Base-by-base conservation (phyloP, 2,888 invertebrate species). In the Scelioninae gen. 1 region DNA sequence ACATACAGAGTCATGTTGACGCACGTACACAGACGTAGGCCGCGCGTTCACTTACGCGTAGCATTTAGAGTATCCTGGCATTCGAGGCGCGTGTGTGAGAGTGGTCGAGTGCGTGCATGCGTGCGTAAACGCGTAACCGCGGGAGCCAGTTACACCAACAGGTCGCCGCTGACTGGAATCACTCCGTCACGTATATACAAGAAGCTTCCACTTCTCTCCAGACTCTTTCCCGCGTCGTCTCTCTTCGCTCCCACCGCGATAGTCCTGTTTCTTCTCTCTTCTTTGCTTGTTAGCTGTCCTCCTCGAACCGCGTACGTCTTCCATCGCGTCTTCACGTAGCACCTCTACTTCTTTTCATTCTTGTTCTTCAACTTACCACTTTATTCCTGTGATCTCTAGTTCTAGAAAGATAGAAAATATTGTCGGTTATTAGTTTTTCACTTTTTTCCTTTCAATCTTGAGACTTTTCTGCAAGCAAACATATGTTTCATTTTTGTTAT, bases 101-200 rank as follows among this genome's bases (percentile, higher is more conserved):
- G 71, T 78, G 78, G 68, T 29, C 32, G 53, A 45, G 77, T 82
- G 74, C 38, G 53, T 81, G 76, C 38, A 53, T 58, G 83, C 75
- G 82, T 84, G 82, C 76, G 83, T 83, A 74, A 83, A 84, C 88
- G 89, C 89, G 89, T 89, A 89, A 89, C 85, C 85, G 88, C 89
- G 89, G 89, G 87, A 89, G 89, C 89, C 85, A 86, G 87, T 87
- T 87, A 84, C 86, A 86, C 88, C 88, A 88, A 89, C 88, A 88
- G 88, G 89, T 89, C 88, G 88, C 88, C 86, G 85, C 88, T 87
- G 87, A 86, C 88, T 88, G 87, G 86, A 88, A 87, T 88, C 89
- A 86, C 86, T 84, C 87, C 87, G 87, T 87, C 87, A 85, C 87
- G 85, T 83, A 79, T 79, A 75, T 78, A 83, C 84, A 77, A 85